A percentile compares a stretch with the other conserved stretches of the same genome.
These are phyloP conservation scores for Onychostruthus taczanowskii DNA, from an alignment of 2,113 vertebrate species.

Conservation along the genomic window DNA sequence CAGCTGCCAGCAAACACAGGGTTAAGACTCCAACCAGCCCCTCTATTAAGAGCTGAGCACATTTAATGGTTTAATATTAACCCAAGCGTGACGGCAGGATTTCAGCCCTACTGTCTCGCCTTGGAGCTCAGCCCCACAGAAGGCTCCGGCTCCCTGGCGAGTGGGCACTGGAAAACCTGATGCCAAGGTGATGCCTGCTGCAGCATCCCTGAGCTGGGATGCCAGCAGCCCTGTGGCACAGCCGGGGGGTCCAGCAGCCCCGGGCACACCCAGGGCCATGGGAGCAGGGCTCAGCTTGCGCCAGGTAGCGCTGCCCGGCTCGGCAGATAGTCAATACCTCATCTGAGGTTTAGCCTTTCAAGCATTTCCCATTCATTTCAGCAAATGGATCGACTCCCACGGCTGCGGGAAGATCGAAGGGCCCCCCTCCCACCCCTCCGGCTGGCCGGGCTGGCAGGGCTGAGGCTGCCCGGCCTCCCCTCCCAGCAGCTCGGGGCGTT, in stretches of 20 bases:
- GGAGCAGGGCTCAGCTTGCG: neutral
- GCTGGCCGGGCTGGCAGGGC: neutral
- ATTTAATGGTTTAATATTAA: constrained; percentile 60
- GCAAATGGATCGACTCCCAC: neutral
- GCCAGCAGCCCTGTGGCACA: neutral
- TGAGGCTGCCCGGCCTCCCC: neutral
- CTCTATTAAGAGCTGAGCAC: constrained; percentile 11
- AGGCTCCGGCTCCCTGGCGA: neutral
- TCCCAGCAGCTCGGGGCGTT: neutral
- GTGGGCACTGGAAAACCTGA: neutral
- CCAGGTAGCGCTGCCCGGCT: neutral
- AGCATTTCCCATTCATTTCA: constrained; percentile 33
- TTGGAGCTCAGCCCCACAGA: neutral
- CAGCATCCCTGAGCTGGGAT: neutral
- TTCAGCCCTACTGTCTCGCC: constrained; percentile 1
- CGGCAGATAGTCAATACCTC: constrained; percentile 44
- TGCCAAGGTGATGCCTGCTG: neutral
- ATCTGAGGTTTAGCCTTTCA: constrained; percentile 52
- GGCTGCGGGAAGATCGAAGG: neutral
- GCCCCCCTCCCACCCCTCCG: neutral
- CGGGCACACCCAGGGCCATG: fast-evolving
- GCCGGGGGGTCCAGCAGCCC: neutral
- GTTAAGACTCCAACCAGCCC: constrained; percentile 30
- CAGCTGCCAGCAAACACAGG: neutral
- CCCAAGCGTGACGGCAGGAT: constrained; percentile 19